Percentiles rank a stretch among this genome's conserved stretches.
These are phyloP conservation scores for Phyllotis vaccarum DNA, from an alignment of 2,797 vertebrate genomes.

Conservation along the genomic window DNA sequence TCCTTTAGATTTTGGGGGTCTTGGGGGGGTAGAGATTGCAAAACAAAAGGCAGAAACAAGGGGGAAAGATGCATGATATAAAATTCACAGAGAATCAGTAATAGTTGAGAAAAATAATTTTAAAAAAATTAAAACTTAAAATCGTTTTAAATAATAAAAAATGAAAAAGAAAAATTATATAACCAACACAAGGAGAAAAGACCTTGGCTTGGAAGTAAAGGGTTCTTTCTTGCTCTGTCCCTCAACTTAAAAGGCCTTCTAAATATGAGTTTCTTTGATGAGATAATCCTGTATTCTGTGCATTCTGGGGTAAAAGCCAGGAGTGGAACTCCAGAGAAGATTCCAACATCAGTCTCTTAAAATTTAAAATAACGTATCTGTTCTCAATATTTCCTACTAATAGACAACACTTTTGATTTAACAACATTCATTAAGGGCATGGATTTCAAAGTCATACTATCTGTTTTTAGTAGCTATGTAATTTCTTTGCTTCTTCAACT, in stretches of 20 bases:
- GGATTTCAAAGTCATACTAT: neutral
- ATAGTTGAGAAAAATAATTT: no score
- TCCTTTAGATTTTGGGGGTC: no score
- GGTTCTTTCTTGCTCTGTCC: neutral
- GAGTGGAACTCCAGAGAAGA: neutral
- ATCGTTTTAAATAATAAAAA: neutral
- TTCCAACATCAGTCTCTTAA: neutral
- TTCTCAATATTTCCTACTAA: neutral
- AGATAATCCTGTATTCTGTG: neutral
- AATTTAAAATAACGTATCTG: conserved; percentile 39
- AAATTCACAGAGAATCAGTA: no score
- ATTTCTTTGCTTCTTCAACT: neutral
- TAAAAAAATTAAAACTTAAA: neutral
- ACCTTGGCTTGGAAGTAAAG: neutral
- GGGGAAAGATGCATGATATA: no score
- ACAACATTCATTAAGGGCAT: neutral
- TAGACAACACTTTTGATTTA: neutral
- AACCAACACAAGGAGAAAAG: neutral
- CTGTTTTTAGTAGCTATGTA: neutral
- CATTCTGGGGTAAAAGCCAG: neutral
- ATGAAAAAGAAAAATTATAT: neutral
- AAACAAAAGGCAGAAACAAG: no score
- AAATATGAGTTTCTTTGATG: neutral
- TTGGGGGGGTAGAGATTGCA: no score
- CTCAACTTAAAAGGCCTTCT: neutral